phyloP scores from a whole-genome alignment of 2,797 vertebrate genomes.

The Glyptemys insculpta region DNA sequence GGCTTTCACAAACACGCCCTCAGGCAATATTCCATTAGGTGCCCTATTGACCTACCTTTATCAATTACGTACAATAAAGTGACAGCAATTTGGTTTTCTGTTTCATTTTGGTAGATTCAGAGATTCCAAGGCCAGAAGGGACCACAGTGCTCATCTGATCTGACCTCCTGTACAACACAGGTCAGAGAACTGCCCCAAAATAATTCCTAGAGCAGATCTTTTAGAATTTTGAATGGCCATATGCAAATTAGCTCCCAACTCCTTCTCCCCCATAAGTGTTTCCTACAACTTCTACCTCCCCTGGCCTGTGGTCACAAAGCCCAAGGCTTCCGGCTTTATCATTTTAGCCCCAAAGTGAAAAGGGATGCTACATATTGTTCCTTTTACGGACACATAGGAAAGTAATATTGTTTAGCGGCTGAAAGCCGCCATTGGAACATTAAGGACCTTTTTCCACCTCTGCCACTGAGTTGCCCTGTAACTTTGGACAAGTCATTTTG shows the following conservation, averaged over 20 bases:
- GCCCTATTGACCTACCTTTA: not conserved
- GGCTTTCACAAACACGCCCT: not conserved
- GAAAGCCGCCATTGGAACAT: not conserved
- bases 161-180: not conserved
- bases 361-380: rapidly evolving
- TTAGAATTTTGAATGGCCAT: not conserved
- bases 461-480: not conserved
- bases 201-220: not conserved
- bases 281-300: not conserved
- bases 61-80: not conserved
- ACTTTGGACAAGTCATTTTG: not conserved
- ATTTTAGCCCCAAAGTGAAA: rapidly evolving
- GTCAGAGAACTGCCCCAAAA: not conserved
- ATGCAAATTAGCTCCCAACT: not conserved
- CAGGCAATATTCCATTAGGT: not conserved
- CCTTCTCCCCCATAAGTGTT: not conserved
- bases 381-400: not conserved
- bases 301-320: rapidly evolving
- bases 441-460: not conserved
- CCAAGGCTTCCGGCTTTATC: not conserved
- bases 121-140: not conserved
- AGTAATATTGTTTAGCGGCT: not conserved
- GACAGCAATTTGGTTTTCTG: not conserved
- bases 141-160: not conserved
- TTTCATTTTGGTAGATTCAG: not conserved